Conservation (phyloP, 2,797 vertebrate genomes). For the Enteromius unitaeniatus region DNA sequence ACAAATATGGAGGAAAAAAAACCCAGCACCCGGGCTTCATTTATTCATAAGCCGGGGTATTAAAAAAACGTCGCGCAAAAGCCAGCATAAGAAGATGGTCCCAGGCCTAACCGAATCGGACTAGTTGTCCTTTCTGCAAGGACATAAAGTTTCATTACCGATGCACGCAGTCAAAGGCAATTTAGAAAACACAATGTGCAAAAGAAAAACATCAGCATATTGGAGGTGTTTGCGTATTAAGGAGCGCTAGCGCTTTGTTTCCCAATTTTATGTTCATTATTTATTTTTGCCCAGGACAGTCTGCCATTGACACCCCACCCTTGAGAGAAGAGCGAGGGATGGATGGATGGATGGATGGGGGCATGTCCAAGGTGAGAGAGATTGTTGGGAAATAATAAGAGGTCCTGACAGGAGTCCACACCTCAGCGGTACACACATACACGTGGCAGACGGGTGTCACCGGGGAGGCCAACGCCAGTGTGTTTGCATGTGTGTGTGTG, state of each 20-base stretch:
- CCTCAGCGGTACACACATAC: slow-evolving; percentile 55
- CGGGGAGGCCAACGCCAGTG: slow-evolving; percentile 29
- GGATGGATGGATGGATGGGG: slow-evolving; percentile 48
- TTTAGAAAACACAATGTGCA: slow-evolving; percentile 96
- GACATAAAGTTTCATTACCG: slow-evolving; percentile 99
- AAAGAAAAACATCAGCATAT: slow-evolving; percentile 99
- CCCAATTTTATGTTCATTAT: slow-evolving; percentile 75
- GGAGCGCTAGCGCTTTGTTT: slow-evolving; percentile 79
- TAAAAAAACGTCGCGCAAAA: slow-evolving; percentile 75
- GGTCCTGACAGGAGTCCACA: slow-evolving; percentile 58
- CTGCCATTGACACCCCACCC: slow-evolving; percentile 49
- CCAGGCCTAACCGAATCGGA: slow-evolving; percentile 93
- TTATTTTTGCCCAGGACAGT: slow-evolving; percentile 72
- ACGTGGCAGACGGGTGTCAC: slow-evolving; percentile 49
- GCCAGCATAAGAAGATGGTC: slow-evolving; percentile 86
- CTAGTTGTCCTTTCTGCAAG: slow-evolving; percentile 98
- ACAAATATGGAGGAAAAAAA: slow-evolving; percentile 97
- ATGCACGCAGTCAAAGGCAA: slow-evolving; percentile 99
- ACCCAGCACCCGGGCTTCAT: slow-evolving; percentile 84
- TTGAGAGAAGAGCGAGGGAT: slow-evolving; percentile 27
- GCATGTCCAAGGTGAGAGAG: slow-evolving; percentile 54
- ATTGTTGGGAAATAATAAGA: slow-evolving; percentile 57
- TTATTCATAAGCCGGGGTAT: slow-evolving; percentile 87
- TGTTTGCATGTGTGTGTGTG: slow-evolving; percentile 32
- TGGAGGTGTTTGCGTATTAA: slow-evolving; percentile 84